Evolutionary conservation across 2,888 invertebrate species (phyloP).

Genomic region (Machimus rusticus): DNA sequence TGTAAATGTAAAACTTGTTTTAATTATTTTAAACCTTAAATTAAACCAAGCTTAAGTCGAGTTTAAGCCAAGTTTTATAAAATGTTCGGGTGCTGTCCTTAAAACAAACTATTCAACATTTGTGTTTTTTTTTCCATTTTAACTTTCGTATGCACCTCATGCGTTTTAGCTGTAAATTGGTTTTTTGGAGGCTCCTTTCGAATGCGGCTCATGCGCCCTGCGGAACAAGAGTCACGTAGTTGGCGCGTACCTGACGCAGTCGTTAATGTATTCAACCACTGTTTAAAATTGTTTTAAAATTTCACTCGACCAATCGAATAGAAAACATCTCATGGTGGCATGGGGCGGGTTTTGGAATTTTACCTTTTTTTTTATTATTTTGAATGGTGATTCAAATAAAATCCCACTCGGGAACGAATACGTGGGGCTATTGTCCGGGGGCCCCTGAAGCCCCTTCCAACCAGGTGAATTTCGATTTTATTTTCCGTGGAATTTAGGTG

Average conservation of each 20-base stretch:
- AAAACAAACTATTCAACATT: no score
- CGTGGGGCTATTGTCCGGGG: not conserved
- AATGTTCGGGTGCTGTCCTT: no score
- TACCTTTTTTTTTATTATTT: no score
- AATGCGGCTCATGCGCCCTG: not conserved
- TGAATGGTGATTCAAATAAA: not conserved
- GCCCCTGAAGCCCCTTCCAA: not conserved
- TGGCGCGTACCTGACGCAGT: not conserved
- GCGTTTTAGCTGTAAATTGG: not conserved
- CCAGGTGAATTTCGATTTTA: not conserved
- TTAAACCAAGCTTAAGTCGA: no score
- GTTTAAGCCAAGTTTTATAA: no score
- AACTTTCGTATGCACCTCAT: not conserved
- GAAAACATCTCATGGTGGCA: not conserved
- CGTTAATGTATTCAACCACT: not conserved
- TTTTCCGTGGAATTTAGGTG: not conserved
- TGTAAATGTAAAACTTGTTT: not conserved
- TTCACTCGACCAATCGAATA: not conserved
- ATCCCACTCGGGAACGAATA: not conserved
- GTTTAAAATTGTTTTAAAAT: not conserved
- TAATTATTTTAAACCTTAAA: not conserved
- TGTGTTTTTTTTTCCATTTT: no score
- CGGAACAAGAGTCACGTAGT: not conserved
- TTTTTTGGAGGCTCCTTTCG: not conserved
- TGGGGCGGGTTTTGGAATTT: not conserved